Base-by-base conservation (phyloP, 2,797 vertebrate genomes). In the Acanthiza pusilla region DNA sequence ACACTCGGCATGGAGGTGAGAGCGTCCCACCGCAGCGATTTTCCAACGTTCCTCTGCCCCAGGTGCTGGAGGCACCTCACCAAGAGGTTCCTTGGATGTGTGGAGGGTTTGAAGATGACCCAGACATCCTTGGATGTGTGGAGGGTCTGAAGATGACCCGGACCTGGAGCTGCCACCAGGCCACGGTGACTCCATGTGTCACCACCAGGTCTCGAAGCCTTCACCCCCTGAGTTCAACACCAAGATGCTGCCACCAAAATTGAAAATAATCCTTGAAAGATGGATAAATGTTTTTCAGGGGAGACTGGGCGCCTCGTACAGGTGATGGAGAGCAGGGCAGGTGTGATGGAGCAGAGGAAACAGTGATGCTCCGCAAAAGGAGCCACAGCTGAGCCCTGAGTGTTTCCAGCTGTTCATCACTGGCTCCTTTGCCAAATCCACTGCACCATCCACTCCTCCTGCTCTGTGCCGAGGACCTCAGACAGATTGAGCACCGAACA, bases 281-380 rank as follows among this genome's bases (percentile, higher is more conserved):
- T 10, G 16, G 58, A 16, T 2, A 14, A 74, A 50, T 2, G 23
- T 1, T 45, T 45, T 45, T 5, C 45, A 45, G 32, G 14, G 32
- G 14, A 43, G 38, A 17, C 11, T 5, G 16, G 20, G 65, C 6
- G 45, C 11, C 82, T 53, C 0, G 0, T 15, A 3, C 12, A 85
- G 61, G 3, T 0, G 3, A 40, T 14, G 48, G 42, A 38, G 45
- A 70, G 2, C 4, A 1, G 72, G 27, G 30, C 26, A 34, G 76
- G 23, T 11, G 45, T 23, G 67, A 62, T 5, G 34, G 22, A 72
- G 40, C n/a, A 43, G 32, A 62, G 51, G 66, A 57, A 26, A 38
- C 42, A 85, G 50, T 1, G 82, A 93, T 5, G 73, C 67, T 90
- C 40, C 20, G 79, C 32, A 61, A 92, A 50, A 43, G 71, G 47